Evolutionary conservation across 1,140 invertebrate species (phyloP), one percentile per base, ranked within the genome.

Genomic region (Micrasema longulum): DNA sequence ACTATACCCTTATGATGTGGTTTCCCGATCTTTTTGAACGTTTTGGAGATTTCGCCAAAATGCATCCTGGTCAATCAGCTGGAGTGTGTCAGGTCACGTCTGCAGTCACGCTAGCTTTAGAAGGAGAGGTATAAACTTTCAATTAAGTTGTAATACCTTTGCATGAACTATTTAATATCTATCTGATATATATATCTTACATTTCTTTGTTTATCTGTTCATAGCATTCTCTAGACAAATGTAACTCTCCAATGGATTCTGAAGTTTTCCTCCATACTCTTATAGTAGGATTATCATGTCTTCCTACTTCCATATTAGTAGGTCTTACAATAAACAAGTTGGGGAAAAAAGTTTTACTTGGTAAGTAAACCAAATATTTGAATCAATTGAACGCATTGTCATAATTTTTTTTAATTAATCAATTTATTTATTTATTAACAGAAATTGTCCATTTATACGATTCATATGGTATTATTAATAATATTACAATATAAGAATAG

Each of bases 1-100:
- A 90, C 78, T 90, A 89, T 78, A 89, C 89, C 0, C 78, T 91
- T 16, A 89, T 89, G 82, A 86, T 91, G 79, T 91, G 90, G 90
- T 88, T 90, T 79, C 89, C 89, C 36, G 89, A 90, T 75, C 80
- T 91, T 31, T 90, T 89, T 77, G 87, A 89, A 77, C 77, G 89
- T 41, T 88, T 89, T 77, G 85, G 87, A 48, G 80, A 85, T 72
- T 89, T 85, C 78, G 83, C 87, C 41, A 77, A 79, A 1, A 74
- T 83, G 23, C 81, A 86, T 79, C 83, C 84, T 9, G 81, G 83
- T 36, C 80, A 79, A 20, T 83, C 86, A 0, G 84, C 87, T 0
- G 85, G 86, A n/a, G 85, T 91, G 14, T 90, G 89, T 73, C 82
- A 86, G 73, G 83, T 90, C 4, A 86, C 87, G 1, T 71, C 78